Evolutionary conservation across 2,888 invertebrate genomes (phyloP).

Genomic region (Drosophila anomelani): DNA sequence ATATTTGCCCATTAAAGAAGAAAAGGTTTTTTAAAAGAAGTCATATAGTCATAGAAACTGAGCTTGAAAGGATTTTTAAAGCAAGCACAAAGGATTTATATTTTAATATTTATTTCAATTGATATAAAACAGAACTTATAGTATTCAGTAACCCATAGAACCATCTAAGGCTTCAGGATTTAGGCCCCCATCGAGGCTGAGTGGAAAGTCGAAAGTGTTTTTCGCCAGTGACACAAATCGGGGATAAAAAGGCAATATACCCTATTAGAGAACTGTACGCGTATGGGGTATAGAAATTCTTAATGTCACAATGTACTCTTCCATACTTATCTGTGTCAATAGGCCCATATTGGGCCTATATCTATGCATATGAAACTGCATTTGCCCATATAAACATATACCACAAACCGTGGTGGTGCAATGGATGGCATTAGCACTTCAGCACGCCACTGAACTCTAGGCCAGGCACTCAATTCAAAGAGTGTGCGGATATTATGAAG

Average conservation of each 20-base stretch:
- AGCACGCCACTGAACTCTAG: constrained; percentile 45
- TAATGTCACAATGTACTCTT: constrained; percentile 45
- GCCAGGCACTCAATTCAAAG: constrained; percentile 40
- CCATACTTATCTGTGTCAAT: constrained; percentile 54
- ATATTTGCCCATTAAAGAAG: too few species aligned
- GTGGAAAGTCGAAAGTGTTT: constrained; percentile 19
- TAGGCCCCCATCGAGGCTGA: neutral
- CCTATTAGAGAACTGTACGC: constrained; percentile 13
- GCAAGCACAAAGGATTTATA: too few species aligned
- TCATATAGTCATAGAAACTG: too few species aligned
- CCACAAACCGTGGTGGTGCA: constrained; percentile 30
- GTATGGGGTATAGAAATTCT: constrained; percentile 23
- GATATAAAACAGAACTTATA: neutral
- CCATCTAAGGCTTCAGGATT: neutral
- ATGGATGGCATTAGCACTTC: constrained; percentile 52
- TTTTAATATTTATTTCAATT: too few species aligned
- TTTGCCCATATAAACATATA: constrained; percentile 32
- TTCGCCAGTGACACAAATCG: constrained; percentile 29
- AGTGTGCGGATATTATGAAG: constrained; percentile 45
- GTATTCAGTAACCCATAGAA: neutral
- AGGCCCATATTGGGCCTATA: constrained; percentile 42
- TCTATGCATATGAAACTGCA: constrained; percentile 43
- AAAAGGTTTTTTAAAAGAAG: too few species aligned
- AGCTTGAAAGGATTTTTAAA: too few species aligned
- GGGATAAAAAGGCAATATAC: constrained; percentile 22